A percentile compares a stretch with the other conserved stretches of the same genome.
These are phyloP conservation scores for Origma solitaria DNA, from an alignment of 2,113 vertebrate genomes.

Conservation along the genomic window DNA sequence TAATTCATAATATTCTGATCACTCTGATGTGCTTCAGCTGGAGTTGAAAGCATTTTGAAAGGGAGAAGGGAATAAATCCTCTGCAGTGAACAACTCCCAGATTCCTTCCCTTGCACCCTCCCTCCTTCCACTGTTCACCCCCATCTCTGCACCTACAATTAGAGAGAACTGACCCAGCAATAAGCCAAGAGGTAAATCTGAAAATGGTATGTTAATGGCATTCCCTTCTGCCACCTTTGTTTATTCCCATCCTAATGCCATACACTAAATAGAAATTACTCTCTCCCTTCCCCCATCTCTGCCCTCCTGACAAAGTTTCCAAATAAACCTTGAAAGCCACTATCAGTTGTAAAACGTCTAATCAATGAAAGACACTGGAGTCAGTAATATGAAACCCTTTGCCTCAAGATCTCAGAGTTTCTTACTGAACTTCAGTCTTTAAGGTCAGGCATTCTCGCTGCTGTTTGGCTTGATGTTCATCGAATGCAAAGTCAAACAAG, in stretches of 20 bases:
- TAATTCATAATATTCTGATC: not conserved
- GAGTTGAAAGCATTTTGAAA: not conserved
- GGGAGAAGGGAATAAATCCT: not conserved
- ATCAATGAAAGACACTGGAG: conserved; percentile 38
- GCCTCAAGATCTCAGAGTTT: not conserved
- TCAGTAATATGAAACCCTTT: conserved; percentile 33
- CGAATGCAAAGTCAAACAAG: conserved; percentile 49
- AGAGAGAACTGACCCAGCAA: not conserved
- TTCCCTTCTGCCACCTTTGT: conserved; percentile 7
- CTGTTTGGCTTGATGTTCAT: conserved; percentile 24
- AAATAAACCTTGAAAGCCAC: conserved; percentile 52
- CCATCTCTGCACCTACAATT: not conserved
- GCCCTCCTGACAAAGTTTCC: conserved; percentile 7
- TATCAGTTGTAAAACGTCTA: conserved; percentile 34
- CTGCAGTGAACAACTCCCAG: not conserved
- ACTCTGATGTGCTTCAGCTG: not conserved
- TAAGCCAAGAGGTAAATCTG: not conserved
- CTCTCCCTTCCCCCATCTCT: not conserved
- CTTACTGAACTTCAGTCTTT: conserved; percentile 4
- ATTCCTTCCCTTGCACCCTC: not conserved
- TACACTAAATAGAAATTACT: not conserved
- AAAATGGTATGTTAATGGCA: not conserved
- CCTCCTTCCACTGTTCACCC: not conserved
- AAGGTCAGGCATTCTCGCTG: conserved; percentile 16
- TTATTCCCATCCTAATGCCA: not conserved